Conservation (phyloP, 2,888 invertebrate genomes). For the Clanis bilineata region DNA sequence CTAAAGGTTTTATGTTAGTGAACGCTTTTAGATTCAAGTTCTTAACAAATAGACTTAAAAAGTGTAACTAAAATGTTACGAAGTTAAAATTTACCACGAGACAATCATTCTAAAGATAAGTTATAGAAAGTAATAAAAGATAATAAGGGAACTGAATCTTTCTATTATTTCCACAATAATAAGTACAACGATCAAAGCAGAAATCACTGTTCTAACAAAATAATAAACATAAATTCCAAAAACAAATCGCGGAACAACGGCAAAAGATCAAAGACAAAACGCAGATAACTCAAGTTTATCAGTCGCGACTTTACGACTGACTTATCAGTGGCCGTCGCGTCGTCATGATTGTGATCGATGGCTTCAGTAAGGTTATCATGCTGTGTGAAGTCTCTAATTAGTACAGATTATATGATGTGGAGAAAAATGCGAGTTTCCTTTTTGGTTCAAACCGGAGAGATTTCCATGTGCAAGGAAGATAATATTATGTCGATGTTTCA, state of each 20-base stretch:
- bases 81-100: no score
- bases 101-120: no score
- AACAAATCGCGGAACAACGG: not conserved
- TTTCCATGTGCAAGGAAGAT: no score
- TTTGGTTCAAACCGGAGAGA: no score
- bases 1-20: no score
- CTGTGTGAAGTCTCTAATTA: not conserved
- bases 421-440: no score
- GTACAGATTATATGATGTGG: not conserved
- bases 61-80: no score
- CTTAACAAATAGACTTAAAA: no score
- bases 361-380: not conserved
- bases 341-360: not conserved
- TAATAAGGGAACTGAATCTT: not conserved
- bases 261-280: not conserved
- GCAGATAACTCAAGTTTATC: slow-evolving; percentile 8
- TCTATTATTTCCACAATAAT: not conserved
- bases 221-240: not conserved
- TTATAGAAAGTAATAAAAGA: no score
- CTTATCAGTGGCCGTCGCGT: not conserved
- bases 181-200: not conserved
- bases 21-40: no score
- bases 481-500: no score
- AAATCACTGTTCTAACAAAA: not conserved
- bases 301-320: not conserved